phyloP scores from a whole-genome alignment of 1,140 invertebrate genomes.

The Eupeodes corollae region DNA sequence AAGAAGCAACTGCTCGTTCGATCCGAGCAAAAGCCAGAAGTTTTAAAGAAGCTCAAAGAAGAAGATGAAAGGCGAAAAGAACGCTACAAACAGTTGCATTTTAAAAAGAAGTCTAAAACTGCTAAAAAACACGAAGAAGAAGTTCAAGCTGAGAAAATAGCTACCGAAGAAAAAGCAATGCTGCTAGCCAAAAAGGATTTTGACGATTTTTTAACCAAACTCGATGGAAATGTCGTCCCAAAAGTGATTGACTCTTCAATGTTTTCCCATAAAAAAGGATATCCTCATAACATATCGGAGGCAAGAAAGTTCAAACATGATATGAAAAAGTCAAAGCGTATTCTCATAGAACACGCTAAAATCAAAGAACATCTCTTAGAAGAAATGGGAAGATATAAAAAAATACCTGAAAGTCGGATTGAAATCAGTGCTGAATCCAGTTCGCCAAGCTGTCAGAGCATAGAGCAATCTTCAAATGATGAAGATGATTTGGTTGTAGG shows the following conservation, averaged over 20 bases:
- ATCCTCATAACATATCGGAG: slow-evolving; percentile 25
- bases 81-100: slow-evolving; percentile 27
- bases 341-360: slow-evolving; percentile 15
- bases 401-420: slow-evolving; percentile 16
- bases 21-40: slow-evolving; percentile 19
- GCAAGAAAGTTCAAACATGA: slow-evolving; percentile 22
- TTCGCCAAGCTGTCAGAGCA: slow-evolving; percentile 6
- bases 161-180: slow-evolving; percentile 11
- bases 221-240: slow-evolving; percentile 25
- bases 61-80: slow-evolving; percentile 16
- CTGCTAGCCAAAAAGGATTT: slow-evolving; percentile 22
- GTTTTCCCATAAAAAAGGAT: slow-evolving; percentile 15
- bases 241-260: slow-evolving; percentile 14
- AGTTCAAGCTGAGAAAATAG: slow-evolving; percentile 7
- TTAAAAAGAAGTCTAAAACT: slow-evolving; percentile 14
- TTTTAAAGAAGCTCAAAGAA: slow-evolving; percentile 14
- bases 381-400: slow-evolving; percentile 18
- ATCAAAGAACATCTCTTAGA: slow-evolving; percentile 22
- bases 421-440: slow-evolving; percentile 17
- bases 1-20: too few relatives aligned
- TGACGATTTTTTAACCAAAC: slow-evolving; percentile 12
- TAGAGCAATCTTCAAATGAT: slow-evolving; percentile 20
- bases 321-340: slow-evolving; percentile 22
- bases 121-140: slow-evolving; percentile 3
- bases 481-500: slow-evolving; percentile 31